Percentiles rank a stretch among this genome's conserved stretches.
Conservation (phyloP, 2,888 invertebrate genomes). For the Eupithecia exiguata region DNA sequence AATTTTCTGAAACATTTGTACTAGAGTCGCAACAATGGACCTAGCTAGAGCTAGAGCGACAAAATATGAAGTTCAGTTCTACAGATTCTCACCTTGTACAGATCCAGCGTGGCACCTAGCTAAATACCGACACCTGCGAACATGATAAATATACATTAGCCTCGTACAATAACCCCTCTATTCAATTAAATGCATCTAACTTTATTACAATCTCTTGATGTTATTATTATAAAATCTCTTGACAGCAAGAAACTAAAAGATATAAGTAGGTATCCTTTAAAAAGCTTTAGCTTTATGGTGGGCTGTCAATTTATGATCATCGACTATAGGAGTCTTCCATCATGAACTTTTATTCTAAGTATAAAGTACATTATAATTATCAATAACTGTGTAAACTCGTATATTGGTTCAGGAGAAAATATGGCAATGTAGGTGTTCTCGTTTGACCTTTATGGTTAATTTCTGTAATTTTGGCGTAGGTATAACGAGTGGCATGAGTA, state of each 20-base stretch:
- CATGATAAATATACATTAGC: constrained; percentile 54
- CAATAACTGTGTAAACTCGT: neutral
- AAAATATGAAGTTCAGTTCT: neutral
- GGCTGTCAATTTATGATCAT: neutral
- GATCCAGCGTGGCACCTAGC: constrained; percentile 57
- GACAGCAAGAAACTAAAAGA: neutral
- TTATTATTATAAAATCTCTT: too few species aligned
- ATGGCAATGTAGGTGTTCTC: neutral
- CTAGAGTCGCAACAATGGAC: neutral
- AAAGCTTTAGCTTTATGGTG: too few species aligned
- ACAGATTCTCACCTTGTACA: constrained; percentile 55
- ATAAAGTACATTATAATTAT: neutral
- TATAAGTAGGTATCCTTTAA: neutral
- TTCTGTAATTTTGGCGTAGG: neutral
- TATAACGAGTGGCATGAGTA: neutral
- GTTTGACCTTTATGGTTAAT: neutral
- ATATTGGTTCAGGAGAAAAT: neutral
- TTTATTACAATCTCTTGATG: neutral
- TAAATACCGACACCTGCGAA: constrained; percentile 78
- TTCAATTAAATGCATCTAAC: neutral
- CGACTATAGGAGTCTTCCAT: neutral
- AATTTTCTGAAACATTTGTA: neutral
- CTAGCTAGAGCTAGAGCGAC: neutral
- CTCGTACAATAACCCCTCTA: neutral
- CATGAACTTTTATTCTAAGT: neutral